Base-by-base conservation (phyloP, 2,797 vertebrate genomes). In the Borostomias antarcticus region DNA sequence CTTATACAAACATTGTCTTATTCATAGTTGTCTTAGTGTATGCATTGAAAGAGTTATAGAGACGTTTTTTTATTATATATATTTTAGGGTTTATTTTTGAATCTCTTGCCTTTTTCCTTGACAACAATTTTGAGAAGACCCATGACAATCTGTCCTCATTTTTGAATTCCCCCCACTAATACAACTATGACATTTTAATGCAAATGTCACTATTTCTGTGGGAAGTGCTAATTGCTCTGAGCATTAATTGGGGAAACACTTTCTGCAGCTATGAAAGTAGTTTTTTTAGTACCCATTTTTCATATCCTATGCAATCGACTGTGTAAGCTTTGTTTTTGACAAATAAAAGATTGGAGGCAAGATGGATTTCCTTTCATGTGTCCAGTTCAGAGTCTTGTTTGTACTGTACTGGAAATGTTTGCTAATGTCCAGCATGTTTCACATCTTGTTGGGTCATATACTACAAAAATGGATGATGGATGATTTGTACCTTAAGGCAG, bases 231-330 rank as follows among this genome's bases (percentile, higher is more conserved):
- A 53, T 66, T 61, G 29, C 19, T 59, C 17, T 33, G 5, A 59
- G 33, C 9, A 43, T 63, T 23, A 21, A 57, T 69, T 7, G 43
- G 23, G 3, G 60, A 15, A 32, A 37, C 51, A 51, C 51, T 69
- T 57, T 64, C 35, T 58, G 29, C 28, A 66, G 40, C 33, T 50
- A 50, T 53, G 23, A 25, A 53, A 54, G 13, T 19, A 37, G 11
- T 51, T 17, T 5, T 66, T 69, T 59, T 59, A 28, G 68, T 54
- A 72, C 57, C 25, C 50, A 32, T 68, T 23, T 61, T 29, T 48
- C 26, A 52, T 25, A 76, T 80, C 64, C 82, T 84, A 81, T 85
- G 85, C 83, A 87, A 72, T 74, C 57, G 65, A 57, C 66, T 69
- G 61, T 79, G 70, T 79, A 79, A 74, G 72, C 73, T 75, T 81